phyloP scores from a whole-genome alignment of 1,140 invertebrate species.

The Brachionus calyciflorus region DNA sequence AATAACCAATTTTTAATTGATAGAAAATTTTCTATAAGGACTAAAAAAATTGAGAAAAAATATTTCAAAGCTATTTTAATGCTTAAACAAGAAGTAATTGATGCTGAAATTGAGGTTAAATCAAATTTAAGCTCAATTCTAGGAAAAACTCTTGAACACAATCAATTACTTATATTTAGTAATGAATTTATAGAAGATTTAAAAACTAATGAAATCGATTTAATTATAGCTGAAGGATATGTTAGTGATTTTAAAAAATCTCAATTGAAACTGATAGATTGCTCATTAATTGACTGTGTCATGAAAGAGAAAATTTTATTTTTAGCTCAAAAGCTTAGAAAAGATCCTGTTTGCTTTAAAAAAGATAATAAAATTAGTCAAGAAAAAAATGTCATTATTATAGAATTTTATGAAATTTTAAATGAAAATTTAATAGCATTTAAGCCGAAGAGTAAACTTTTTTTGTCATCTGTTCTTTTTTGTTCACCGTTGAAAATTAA shows the following conservation, averaged over 20 bases:
- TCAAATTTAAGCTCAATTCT: background rate
- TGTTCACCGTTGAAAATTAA: background rate
- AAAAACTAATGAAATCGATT: background rate
- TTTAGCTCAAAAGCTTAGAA: background rate
- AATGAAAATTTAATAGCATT: background rate
- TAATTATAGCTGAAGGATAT: constrained; percentile 9
- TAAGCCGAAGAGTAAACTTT: background rate
- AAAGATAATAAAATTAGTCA: too few relatives aligned
- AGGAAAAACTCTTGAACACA: background rate
- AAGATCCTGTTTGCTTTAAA: background rate
- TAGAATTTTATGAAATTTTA: background rate
- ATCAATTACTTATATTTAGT: background rate
- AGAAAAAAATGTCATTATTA: background rate
- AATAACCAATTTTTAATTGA: constrained; percentile 26
- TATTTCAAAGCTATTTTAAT: background rate
- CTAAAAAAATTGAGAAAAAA: background rate
- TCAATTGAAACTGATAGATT: constrained; percentile 9
- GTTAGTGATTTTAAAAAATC: constrained; percentile 6
- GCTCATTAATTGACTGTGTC: background rate
- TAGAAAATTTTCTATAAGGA: background rate
- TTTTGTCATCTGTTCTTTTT: background rate
- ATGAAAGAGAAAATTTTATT: background rate
- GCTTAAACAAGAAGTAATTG: background rate
- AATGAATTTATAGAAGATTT: background rate
- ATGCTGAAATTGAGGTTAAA: background rate